These are phyloP conservation scores for Helostoma temminkii DNA, from an alignment of 2,797 vertebrate genomes.

Conservation along the genomic window DNA sequence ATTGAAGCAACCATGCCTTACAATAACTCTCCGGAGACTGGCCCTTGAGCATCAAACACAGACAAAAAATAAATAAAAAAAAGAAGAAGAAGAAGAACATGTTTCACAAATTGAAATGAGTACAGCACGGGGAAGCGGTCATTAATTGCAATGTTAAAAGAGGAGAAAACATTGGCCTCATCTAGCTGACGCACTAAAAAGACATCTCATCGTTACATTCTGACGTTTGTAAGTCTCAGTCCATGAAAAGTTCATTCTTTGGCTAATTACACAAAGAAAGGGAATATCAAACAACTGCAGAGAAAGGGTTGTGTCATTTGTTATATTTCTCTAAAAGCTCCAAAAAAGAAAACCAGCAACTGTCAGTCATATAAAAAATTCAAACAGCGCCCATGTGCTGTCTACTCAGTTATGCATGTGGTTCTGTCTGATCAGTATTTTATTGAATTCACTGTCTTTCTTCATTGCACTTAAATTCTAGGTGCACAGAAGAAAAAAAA, in stretches of 20 bases:
- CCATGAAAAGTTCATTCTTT: constrained; percentile 40
- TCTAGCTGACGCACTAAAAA: constrained; percentile 13
- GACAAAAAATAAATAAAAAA: constrained; percentile 1
- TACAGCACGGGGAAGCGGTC: constrained; percentile 13
- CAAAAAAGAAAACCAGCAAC: constrained; percentile 27
- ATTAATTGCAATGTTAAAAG: constrained; percentile 37
- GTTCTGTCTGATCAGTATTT: not conserved
- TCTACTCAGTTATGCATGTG: not conserved
- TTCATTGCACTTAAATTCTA: not conserved
- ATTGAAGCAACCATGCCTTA: constrained; percentile 35
- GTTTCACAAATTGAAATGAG: constrained; percentile 40
- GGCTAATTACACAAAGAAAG: constrained; percentile 49
- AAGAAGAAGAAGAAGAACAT: constrained; percentile 6
- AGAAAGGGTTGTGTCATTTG: constrained; percentile 43
- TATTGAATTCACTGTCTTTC: not conserved
- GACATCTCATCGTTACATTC: constrained; percentile 6
- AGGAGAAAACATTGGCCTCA: constrained; percentile 14
- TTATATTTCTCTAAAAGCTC: constrained; percentile 35
- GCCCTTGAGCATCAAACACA: constrained; percentile 43
- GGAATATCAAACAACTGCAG: constrained; percentile 21
- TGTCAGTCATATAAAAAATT: constrained; percentile 50
- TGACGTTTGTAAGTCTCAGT: constrained; percentile 13
- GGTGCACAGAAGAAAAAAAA: not conserved
- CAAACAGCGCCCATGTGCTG: constrained; percentile 18
- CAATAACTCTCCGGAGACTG: constrained; percentile 43